Evolutionary conservation across 2,888 invertebrate species (phyloP), one percentile per base, ranked within the genome.

Genomic region (Alentia gelatinosa): DNA sequence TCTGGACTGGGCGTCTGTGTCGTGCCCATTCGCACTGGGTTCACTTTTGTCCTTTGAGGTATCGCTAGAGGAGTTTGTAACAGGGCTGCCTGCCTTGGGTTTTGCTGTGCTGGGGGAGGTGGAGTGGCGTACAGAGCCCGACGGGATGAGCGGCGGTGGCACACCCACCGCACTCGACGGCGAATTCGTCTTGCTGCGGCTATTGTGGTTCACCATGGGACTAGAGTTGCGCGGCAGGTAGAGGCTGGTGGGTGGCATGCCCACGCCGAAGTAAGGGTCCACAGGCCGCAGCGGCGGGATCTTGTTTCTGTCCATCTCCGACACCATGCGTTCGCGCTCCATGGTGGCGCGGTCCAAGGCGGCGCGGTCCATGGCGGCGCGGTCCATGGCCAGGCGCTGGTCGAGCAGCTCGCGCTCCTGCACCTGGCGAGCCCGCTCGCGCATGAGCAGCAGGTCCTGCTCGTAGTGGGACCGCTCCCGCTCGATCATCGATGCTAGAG

Each of bases 391-490:
- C 3, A 84, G 7, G 47, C 83, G 50, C 50, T 86, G 86, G 1
- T 86, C 86, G 1, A 86, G 7, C 37, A 79, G 79, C 23, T 86
- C 86, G 30, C 86, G 86, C 50, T 86, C 47, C 30, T 86, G 90
- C 26, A 37, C 47, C 35, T 88, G 63, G 5, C 84, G 42, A 9
- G 63, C 91, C 40, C 89, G 90, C n/a, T 91, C 91, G 5, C 91
- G 91, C 35, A 90, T 26, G 56, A 90, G 23, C 23, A 90, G 23
- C 23, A 90, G 23, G 35, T 91, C 93, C 97, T 97, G 91, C 98
- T 98, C 95, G 12, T 98, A 98, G 95, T 97, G 93, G n/a, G 90
- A 92, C 90, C 42, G 92, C 92, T 97, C 97, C 39, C 50, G 91
- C 91, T 91, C 89, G 91, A 91, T 93, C 91, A 91, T 50, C 15